phyloP scores from a whole-genome alignment of 2,113 vertebrate species.

The Larimichthys polyactis region DNA sequence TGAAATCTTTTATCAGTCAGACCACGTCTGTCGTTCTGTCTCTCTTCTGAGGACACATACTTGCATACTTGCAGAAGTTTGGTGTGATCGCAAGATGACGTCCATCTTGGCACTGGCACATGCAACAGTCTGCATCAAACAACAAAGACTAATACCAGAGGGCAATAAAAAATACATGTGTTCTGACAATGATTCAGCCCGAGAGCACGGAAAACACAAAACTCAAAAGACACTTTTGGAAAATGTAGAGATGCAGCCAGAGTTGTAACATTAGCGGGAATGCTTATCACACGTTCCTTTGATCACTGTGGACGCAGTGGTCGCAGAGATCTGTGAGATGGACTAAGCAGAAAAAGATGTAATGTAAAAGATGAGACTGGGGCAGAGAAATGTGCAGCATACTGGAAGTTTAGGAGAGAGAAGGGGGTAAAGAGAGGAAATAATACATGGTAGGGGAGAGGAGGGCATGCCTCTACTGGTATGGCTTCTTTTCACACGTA shows the following conservation, averaged over 20 bases:
- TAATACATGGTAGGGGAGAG: constrained; percentile 51
- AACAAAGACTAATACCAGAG: background rate
- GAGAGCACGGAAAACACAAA: background rate
- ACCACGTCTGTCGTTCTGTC: background rate
- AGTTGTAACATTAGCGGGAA: constrained; percentile 20
- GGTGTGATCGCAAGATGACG: constrained; percentile 1
- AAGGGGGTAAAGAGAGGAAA: constrained; percentile 36
- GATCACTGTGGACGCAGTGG: background rate
- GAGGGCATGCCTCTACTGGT: constrained; percentile 76
- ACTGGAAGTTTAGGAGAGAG: constrained; percentile 16
- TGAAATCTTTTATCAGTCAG: constrained; percentile 32
- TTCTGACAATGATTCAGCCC: background rate
- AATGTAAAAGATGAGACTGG: background rate
- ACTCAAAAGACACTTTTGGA: background rate
- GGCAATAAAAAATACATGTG: constrained; percentile 28
- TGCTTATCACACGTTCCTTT: constrained; percentile 19
- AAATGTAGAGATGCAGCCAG: background rate
- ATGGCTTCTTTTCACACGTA: constrained; percentile 64
- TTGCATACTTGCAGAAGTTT: constrained; percentile 31
- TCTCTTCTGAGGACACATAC: background rate
- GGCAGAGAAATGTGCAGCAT: constrained; percentile 19
- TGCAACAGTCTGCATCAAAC: constrained; percentile 3
- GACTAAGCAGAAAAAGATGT: constrained; percentile 39
- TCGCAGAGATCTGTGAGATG: background rate
- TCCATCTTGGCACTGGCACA: constrained; percentile 13